Base-by-base conservation (phyloP, 2,113 vertebrate species). In the Dasyurus viverrinus region DNA sequence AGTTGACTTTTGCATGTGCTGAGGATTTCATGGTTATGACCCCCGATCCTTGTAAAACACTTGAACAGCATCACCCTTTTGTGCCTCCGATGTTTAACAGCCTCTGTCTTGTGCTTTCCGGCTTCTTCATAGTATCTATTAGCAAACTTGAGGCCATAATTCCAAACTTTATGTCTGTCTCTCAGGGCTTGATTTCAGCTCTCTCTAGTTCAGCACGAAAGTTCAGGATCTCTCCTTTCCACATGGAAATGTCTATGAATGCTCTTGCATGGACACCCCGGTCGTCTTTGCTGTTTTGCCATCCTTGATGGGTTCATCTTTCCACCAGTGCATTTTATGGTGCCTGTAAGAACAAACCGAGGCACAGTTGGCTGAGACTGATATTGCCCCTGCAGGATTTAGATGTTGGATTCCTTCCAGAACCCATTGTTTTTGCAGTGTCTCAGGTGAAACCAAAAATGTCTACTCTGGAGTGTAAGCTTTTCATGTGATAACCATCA, bases 361-460 rank as follows among this genome's bases (percentile, higher is more conserved):
- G 97, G 94, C 98, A 6, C 97, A 96, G 97, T 95, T 97, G 98
- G 98, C 98, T 98, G 98, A 98, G 98, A 92, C 97, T 94, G 97
- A 97, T 97, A 98, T 94, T 97, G 97, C 98, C 98, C 98, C 98
- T 98, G 84, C 98, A 98, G 98, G 97, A 98, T 98, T 98, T 97
- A 95, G 94, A 92, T 96, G 90, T 97, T 99, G 98, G 98, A 98
- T 97, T 97, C 97, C 98, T 98, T 98, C 98, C 98, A 98, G 98
- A 97, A 96, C 98, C 98, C 97, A 98, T 98, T 99, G 98, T 98
- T 98, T 99, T 98, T 98, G 98, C 98, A 98, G 1, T 90, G 97
- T 99, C 98, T 98, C 98, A 98, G 98, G 98, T 99, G 98, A 98
- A 98, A 98, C 98, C 98, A 98, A 98, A 98, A 98, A 98, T 98